phyloP scores from a whole-genome alignment of 2,113 vertebrate species.

The human (Homo sapiens) region DNA sequence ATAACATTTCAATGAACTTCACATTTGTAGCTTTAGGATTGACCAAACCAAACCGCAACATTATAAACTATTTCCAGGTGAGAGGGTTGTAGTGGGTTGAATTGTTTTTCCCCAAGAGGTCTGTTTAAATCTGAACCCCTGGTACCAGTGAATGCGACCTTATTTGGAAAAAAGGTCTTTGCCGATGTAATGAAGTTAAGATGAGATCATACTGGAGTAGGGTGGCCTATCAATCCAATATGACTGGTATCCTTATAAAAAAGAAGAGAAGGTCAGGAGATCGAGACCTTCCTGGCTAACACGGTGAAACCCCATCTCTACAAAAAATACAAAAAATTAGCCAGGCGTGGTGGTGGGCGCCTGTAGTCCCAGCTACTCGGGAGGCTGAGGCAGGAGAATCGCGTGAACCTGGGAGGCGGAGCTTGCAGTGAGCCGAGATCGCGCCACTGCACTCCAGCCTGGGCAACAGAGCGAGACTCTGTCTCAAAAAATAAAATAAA shows the following conservation, averaged over 20 bases:
- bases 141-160: not conserved
- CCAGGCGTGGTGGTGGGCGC: no score
- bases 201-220: not conserved
- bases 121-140: not conserved
- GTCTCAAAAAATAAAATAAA: no score
- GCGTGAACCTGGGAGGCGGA: no score
- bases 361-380: no score
- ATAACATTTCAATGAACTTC: conserved; percentile 56
- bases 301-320: no score
- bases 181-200: not conserved
- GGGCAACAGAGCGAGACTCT: no score
- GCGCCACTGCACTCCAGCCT: no score
- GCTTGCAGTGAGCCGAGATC: no score
- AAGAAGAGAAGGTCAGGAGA: not conserved
- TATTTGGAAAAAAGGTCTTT: conserved; percentile 29
- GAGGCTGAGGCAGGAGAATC: no score
- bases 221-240: not conserved
- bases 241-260: not conserved
- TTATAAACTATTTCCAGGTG: conserved; percentile 36
- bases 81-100: not conserved
- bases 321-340: no score
- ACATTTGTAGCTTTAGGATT: conserved; percentile 25
- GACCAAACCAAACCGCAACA: conserved; percentile 9
- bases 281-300: no score
- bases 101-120: not conserved